Evolutionary conservation across 2,888 invertebrate genomes (phyloP).

Genomic region (Mactromeris polynyma): DNA sequence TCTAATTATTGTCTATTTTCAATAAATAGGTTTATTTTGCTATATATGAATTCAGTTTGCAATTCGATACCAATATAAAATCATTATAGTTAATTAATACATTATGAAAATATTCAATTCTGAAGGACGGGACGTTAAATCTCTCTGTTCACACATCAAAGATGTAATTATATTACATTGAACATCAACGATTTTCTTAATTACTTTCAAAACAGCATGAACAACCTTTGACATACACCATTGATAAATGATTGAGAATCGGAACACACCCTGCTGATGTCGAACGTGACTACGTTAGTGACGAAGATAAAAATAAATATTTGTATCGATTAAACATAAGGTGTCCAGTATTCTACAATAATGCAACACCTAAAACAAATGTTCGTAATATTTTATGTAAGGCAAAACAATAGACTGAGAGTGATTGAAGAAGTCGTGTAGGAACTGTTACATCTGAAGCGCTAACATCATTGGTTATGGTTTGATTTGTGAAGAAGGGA

Average conservation of each 20-base stretch:
- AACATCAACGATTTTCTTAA: neutral
- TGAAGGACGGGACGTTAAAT: neutral
- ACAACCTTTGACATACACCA: neutral
- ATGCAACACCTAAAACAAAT: too few relatives aligned
- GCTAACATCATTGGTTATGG: too few relatives aligned
- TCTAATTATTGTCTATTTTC: conserved; percentile 3
- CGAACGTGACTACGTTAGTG: neutral
- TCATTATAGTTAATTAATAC: neutral
- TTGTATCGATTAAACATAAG: too few relatives aligned
- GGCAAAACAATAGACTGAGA: too few relatives aligned
- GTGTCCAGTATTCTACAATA: too few relatives aligned
- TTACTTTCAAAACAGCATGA: neutral
- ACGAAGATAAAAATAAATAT: too few relatives aligned
- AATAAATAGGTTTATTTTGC: neutral
- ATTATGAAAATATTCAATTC: neutral
- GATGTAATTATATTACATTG: neutral
- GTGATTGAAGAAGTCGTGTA: too few relatives aligned
- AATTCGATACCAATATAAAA: neutral
- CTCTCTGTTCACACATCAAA: neutral
- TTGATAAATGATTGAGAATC: neutral
- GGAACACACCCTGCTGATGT: neutral
- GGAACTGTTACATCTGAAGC: too few relatives aligned
- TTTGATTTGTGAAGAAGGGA: too few relatives aligned
- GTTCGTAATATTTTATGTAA: too few relatives aligned
- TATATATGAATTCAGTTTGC: neutral